Percentiles rank a stretch among this genome's conserved stretches.
phyloP scores from a whole-genome alignment of 2,113 vertebrate genomes.

The Syrrhaptes paradoxus region DNA sequence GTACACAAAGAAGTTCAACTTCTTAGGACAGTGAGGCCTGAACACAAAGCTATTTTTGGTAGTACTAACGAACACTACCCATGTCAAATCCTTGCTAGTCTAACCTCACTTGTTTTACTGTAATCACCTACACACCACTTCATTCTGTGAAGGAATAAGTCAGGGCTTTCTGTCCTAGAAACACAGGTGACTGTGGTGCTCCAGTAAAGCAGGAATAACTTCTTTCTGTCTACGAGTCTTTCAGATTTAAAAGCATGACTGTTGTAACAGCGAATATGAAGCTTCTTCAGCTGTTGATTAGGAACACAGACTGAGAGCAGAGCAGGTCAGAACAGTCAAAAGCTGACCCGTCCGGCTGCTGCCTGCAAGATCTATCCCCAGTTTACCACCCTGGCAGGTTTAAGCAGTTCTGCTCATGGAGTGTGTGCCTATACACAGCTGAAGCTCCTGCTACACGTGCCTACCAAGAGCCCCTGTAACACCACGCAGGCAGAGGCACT shows the following conservation, averaged over 20 bases:
- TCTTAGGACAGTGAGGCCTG: fast-evolving
- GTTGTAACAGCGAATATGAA: neutral
- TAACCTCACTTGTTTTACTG: neutral
- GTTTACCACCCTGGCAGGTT: neutral
- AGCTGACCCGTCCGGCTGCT: neutral
- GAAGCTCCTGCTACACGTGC: neutral
- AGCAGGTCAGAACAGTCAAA: neutral
- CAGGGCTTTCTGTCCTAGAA: neutral
- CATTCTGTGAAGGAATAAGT: neutral
- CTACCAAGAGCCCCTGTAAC: neutral
- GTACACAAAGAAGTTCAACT: neutral
- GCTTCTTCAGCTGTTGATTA: neutral
- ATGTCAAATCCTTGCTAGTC: neutral
- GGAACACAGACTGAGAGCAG: neutral
- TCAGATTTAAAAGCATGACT: neutral
- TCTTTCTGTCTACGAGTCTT: neutral
- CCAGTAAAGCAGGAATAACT: neutral
- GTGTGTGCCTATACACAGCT: no score
- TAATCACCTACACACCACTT: neutral
- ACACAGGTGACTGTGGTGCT: neutral
- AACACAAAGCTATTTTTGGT: neutral
- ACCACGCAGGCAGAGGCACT: neutral
- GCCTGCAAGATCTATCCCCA: neutral
- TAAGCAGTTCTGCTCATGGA: neutral
- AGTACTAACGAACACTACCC: neutral